Evolutionary conservation across 2,797 vertebrate genomes (phyloP), one percentile per base, ranked within the genome.

Genomic region (Pelobates cultripes): DNA sequence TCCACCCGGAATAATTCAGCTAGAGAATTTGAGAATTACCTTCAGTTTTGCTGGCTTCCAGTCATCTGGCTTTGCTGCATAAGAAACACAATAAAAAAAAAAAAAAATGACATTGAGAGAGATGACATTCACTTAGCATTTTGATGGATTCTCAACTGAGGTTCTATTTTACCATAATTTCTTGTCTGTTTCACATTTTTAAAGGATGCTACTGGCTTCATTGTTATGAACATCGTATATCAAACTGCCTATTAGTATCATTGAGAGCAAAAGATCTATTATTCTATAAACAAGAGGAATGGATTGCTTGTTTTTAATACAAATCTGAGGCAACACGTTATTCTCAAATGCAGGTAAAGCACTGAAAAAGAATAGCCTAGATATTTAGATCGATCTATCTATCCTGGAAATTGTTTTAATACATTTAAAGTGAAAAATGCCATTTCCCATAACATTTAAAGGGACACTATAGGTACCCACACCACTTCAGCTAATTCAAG

Each of bases 1-100:
- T 8, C 14, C 61, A 40, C 61, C 61, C 3, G n/a, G 17, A 64
- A 3, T 10, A 64, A 64, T 10, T 2, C 14, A 28, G 61, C 4
- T 40, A 64, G 2, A 47, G 47, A 10, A 7, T 43, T 17, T 0
- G 5, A 55, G 0, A 55, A 90, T 93, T 90, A 97, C 98, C 91
- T 93, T 95, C 44, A 97, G 85, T 77, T 94, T 97, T 0, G 93
- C 86, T 13, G 95, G 93, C 87, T 98, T 99, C 95, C 97, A 92
- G 67, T 96, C 95, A 4, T 95, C 87, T 0, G 89, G 92, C 8
- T 94, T 94, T 69, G 89, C 97, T 97, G 79, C 13, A 53, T 86
- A 63, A 45, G 42, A 78, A 70, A 41, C 64, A 12, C 69, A 71
- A 85, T 2, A 8, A 28, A 79, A n/a, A 28, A 28, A 28, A 28